Conservation (phyloP, 2,113 vertebrate species). For the Petromus typicus region DNA sequence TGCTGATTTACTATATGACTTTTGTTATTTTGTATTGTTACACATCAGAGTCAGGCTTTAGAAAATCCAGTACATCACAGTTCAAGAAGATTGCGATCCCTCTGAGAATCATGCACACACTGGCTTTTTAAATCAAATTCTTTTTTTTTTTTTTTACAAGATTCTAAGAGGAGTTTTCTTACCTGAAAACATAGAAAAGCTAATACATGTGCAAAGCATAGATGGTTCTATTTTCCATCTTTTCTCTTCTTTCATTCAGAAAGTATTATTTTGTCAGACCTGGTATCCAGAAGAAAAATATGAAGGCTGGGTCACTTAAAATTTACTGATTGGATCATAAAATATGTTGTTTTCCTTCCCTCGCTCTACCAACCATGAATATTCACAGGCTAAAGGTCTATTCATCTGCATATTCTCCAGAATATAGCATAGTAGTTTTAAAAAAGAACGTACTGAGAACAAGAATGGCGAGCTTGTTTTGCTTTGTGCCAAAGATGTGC, state of each 20-base stretch:
- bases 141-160: neutral
- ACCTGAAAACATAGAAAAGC: neutral
- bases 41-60: neutral
- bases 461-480: neutral
- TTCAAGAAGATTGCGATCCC: neutral
- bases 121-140: neutral
- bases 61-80: too few species aligned
- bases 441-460: neutral
- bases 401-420: neutral
- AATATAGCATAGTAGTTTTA: neutral
- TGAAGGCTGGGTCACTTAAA: neutral
- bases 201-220: neutral
- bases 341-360: neutral
- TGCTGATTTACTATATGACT: neutral
- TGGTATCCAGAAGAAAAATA: neutral
- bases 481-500: neutral
- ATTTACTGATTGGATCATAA: neutral
- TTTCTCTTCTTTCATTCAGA: neutral
- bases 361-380: neutral
- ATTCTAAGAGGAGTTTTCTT: neutral
- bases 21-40: neutral
- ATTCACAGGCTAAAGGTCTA: rapidly evolving
- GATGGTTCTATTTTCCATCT: neutral
- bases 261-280: neutral
- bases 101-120: neutral